These are phyloP conservation scores for Hylyphantes graminicola DNA, from an alignment of 1,140 invertebrate genomes.

Conservation along the genomic window DNA sequence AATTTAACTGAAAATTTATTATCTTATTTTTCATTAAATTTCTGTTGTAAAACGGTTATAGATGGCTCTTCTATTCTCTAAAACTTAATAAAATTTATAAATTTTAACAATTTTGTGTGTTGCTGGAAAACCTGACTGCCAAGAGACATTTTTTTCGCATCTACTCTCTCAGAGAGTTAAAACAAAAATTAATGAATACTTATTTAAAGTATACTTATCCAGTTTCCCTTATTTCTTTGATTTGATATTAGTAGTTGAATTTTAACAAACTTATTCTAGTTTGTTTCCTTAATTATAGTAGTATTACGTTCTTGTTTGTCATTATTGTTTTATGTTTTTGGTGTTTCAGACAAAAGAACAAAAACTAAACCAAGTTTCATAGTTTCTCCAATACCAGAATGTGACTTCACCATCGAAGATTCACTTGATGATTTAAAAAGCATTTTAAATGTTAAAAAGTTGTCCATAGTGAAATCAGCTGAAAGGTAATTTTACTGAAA, in stretches of 20 bases:
- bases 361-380: not conserved
- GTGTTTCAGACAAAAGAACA: constrained; percentile 4
- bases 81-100: too few relatives aligned
- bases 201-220: not conserved
- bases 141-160: too few relatives aligned
- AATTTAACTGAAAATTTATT: too few relatives aligned
- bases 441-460: constrained; percentile 6
- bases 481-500: constrained; percentile 20
- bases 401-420: constrained; percentile 38
- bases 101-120: too few relatives aligned
- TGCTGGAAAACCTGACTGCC: too few relatives aligned
- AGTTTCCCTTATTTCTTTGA: too few relatives aligned
- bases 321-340: not conserved
- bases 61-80: too few relatives aligned
- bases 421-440: constrained; percentile 23
- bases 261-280: not conserved
- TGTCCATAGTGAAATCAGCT: constrained; percentile 44
- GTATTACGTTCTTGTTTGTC: not conserved
- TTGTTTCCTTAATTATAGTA: not conserved
- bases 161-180: not conserved
- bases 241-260: not conserved
- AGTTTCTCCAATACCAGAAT: constrained; percentile 7
- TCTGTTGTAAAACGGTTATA: too few relatives aligned
- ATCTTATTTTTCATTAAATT: too few relatives aligned
- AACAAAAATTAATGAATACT: not conserved